Conservation (phyloP, 2,888 invertebrate species). For the Caenorhabditis sp. region DNA sequence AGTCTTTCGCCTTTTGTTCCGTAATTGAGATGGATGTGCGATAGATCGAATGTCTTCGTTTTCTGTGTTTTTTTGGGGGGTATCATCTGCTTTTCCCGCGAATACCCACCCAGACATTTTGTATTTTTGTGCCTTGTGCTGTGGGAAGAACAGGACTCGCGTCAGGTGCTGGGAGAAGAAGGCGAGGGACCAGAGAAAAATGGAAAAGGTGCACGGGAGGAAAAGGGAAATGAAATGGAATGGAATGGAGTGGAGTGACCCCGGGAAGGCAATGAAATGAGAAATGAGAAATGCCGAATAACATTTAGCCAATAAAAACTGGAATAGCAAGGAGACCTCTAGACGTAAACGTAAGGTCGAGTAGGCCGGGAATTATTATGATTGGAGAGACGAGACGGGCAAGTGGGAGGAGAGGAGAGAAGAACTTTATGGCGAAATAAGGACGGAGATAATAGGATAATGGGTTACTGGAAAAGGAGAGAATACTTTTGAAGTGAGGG, state of each 20-base stretch:
- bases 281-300: no score
- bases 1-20: background rate
- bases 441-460: background rate
- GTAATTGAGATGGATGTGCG: slow-evolving; percentile 2
- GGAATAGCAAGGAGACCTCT: no score
- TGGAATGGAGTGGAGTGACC: background rate
- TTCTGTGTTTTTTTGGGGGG: background rate
- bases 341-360: no score
- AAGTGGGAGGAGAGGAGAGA: background rate
- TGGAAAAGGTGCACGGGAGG: no score
- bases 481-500: background rate
- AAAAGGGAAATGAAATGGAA: background rate
- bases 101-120: no score
- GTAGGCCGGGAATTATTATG: background rate
- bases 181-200: no score
- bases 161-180: background rate
- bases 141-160: background rate
- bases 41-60: slow-evolving; percentile 1
- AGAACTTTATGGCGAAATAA: background rate
- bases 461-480: background rate
- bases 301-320: background rate
- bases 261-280: no score
- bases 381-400: background rate
- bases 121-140: no score
- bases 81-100: background rate